Conservation (phyloP, 2,888 invertebrate genomes). For the Buathra laborator region DNA sequence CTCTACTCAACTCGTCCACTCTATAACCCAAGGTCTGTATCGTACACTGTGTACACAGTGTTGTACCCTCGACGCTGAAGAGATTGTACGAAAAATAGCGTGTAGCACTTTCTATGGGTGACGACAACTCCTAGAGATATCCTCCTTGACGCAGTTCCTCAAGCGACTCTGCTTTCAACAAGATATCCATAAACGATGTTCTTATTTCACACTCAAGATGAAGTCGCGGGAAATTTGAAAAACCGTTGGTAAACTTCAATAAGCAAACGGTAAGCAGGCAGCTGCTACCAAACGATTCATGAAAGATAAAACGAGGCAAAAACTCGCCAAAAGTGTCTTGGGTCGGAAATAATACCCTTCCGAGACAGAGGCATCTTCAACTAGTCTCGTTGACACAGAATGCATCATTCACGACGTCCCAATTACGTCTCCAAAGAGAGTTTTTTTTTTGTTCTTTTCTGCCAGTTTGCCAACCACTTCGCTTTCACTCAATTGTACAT, state of each 20-base stretch:
- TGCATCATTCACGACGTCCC: conserved; percentile 3
- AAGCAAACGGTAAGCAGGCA: neutral
- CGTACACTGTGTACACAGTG: neutral
- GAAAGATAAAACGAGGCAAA: neutral
- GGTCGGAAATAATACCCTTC: neutral
- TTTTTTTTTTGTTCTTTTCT: conserved; percentile 23
- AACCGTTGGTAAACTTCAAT: too few species aligned
- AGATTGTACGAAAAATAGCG: neutral
- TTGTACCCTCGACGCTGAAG: neutral
- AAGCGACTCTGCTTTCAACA: neutral
- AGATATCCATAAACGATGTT: neutral
- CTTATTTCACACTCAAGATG: neutral
- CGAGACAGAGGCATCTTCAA: neutral
- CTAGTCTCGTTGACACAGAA: conserved; percentile 6
- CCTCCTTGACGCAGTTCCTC: neutral
- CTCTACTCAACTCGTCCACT: neutral
- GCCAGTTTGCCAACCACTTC: conserved; percentile 56
- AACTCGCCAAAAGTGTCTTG: neutral
- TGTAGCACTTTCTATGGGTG: neutral
- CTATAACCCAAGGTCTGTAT: neutral
- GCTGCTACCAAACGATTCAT: neutral
- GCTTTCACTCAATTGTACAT: neutral
- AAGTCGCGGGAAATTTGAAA: neutral
- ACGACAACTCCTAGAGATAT: neutral
- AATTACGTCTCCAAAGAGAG: neutral